Percentiles rank a stretch among this genome's conserved stretches.
These are phyloP conservation scores for Drosophila pallidifrons DNA, from an alignment of 1,140 invertebrate genomes.

Conservation along the genomic window DNA sequence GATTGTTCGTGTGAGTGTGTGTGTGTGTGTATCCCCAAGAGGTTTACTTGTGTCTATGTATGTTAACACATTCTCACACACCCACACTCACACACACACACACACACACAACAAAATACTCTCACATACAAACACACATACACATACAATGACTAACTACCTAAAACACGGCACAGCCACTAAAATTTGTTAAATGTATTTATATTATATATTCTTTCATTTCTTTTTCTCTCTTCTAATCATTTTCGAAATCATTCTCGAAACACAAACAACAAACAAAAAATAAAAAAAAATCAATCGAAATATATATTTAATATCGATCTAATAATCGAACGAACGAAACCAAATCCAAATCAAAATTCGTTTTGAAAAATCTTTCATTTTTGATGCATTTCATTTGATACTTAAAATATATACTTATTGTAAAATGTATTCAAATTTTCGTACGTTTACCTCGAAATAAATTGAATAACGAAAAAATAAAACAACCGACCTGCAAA, in stretches of 20 bases:
- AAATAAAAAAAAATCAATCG: slow-evolving; percentile 16
- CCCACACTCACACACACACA: slow-evolving; percentile 43
- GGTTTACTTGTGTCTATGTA: slow-evolving; percentile 31
- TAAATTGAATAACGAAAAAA: slow-evolving; percentile 47
- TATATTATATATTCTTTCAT: slow-evolving; percentile 85
- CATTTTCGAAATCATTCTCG: slow-evolving; percentile 82
- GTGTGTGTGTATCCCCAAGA: slow-evolving; percentile 28
- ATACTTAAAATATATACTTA: slow-evolving; percentile 37
- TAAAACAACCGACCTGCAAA: slow-evolving; percentile 46
- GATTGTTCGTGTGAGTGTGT: slow-evolving; percentile 27
- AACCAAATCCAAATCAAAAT: slow-evolving; percentile 31
- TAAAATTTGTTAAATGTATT: slow-evolving; percentile 84
- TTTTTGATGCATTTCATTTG: slow-evolving; percentile 79
- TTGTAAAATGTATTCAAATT: slow-evolving; percentile 20
- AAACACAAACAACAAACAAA: slow-evolving; percentile 62
- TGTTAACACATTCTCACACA: slow-evolving; percentile 56
- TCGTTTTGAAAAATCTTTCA: slow-evolving; percentile 64
- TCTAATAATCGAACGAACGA: slow-evolving; percentile 1
- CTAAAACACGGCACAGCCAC: slow-evolving; percentile 53
- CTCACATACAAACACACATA: slow-evolving; percentile 24
- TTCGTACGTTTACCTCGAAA: too few relatives aligned
- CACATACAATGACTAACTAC: slow-evolving; percentile 44
- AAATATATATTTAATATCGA: slow-evolving; percentile 17
- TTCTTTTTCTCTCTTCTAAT: slow-evolving; percentile 85
- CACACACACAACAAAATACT: slow-evolving; percentile 12